Base-by-base conservation (phyloP, 2,113 vertebrate species). In the Austrofundulus limnaeus region DNA sequence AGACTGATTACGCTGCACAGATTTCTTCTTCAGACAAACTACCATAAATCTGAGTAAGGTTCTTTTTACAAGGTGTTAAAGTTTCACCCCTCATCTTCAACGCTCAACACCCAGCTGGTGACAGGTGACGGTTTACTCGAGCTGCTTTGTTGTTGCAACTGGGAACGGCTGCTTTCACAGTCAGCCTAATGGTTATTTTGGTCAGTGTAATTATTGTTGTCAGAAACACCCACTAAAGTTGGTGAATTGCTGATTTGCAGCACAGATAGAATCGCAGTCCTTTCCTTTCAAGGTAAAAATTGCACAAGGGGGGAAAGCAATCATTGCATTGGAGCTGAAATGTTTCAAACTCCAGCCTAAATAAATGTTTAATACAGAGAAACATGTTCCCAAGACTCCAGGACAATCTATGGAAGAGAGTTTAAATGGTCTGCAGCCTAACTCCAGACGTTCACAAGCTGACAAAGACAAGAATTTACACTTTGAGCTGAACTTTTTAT, bases 151-250 rank as follows among this genome's bases (percentile, higher is more conserved):
- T 15, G 15, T 45, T 7, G 14, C 71, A 68, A 78, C 54, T 61
- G 43, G 52, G 48, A 57, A 63, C n/a, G 71, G 49, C 60, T 63
- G 19, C 56, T 48, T 61, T 45, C 56, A 47, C 78, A 56, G 51
- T 62, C 62, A 9, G 21, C 24, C 42, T 83, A 87, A 85, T 78
- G 77, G 74, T 65, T 67, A 82, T 85, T 85, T 87, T 83, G 79
- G 67, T 75, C n/a, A 13, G 21, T 47, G 49, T 88, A 88, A 89
- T 89, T 84, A 83, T 50, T 87, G 84, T 85, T 89, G 71, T 89
- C 24, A 60, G 39, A 53, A 61, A 70, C 47, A 48, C 39, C 5
- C 20, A 28, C 39, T 55, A 4, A 46, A 56, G 72, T 45, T 60
- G 48, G 53, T 43, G 56, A 77, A 28, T 61, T 50, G 63, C 68